Evolutionary conservation across 2,113 vertebrate species (phyloP).

Genomic region (Lichenostomus cassidix): DNA sequence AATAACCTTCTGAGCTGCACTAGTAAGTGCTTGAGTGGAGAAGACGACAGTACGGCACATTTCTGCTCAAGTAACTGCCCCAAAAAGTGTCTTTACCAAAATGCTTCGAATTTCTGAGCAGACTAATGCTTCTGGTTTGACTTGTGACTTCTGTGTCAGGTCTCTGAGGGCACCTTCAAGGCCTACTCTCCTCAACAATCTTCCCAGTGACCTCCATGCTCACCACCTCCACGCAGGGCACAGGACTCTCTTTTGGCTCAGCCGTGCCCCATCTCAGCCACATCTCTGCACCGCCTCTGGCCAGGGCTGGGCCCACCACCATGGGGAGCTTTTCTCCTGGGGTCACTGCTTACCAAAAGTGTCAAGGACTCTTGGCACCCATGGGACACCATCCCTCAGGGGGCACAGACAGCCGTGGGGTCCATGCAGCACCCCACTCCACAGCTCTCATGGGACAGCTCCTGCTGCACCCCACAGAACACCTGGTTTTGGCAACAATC

Average conservation of each 20-base stretch:
- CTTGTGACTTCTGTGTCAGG: background rate
- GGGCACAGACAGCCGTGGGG: rapidly evolving
- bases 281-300: background rate
- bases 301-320: background rate
- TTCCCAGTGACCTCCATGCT: background rate
- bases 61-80: background rate
- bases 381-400: background rate
- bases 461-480: background rate
- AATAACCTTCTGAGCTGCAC: background rate
- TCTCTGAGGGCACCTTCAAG: background rate
- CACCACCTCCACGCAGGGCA: background rate
- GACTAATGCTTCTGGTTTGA: background rate
- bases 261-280: background rate
- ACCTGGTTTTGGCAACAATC: background rate
- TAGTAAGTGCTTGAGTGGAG: background rate
- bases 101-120: background rate
- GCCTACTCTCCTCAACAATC: rapidly evolving
- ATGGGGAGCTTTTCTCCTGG: background rate
- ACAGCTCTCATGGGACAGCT: background rate
- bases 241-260: background rate
- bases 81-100: background rate
- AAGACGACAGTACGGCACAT: rapidly evolving
- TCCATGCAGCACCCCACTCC: background rate
- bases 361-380: background rate
- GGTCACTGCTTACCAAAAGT: background rate